These are phyloP conservation scores for Momotus momota DNA, from an alignment of 2,797 vertebrate species.

Conservation along the genomic window DNA sequence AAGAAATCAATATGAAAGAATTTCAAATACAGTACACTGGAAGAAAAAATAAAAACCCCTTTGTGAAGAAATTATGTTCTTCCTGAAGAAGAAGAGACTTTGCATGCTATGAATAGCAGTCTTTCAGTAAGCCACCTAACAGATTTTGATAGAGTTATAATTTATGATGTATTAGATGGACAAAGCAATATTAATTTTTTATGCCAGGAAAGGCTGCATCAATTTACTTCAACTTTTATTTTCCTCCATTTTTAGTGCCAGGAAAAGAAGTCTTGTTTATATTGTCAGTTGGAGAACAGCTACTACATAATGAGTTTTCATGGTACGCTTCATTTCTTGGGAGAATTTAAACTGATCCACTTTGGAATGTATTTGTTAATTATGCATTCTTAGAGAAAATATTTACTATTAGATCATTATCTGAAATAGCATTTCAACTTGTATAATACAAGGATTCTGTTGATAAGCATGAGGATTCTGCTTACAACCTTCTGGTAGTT, in stretches of 20 bases:
- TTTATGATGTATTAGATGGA: background rate
- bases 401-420: background rate
- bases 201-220: background rate
- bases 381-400: background rate
- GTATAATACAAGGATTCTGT: background rate
- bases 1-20: background rate
- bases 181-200: constrained; percentile 29
- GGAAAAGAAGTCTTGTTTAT: background rate
- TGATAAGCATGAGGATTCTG: background rate
- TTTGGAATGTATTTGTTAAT: background rate
- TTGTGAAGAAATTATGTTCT: background rate
- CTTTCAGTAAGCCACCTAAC: background rate
- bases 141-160: constrained; percentile 16
- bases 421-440: background rate
- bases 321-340: background rate
- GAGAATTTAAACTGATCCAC: background rate
- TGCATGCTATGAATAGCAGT: background rate
- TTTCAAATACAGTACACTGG: background rate
- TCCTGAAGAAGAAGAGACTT: background rate
- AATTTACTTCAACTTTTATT: background rate
- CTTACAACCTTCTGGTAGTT: background rate
- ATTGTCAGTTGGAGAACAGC: background rate
- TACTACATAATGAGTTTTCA: background rate
- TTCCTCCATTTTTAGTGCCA: background rate
- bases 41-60: background rate